Evolutionary conservation across 2,888 invertebrate genomes (phyloP).

Genomic region (Cheilosia scutellata): DNA sequence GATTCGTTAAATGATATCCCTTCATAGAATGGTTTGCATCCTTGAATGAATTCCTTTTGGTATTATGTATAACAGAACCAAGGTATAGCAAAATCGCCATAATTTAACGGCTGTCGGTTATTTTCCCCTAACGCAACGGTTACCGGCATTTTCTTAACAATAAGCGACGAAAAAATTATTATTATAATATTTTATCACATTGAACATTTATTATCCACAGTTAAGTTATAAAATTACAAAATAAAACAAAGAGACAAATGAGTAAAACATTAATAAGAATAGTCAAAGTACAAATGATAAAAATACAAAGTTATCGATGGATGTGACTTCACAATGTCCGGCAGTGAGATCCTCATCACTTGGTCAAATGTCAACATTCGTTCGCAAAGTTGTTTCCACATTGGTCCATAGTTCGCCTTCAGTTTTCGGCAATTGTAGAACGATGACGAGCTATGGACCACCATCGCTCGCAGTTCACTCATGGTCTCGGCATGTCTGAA

Average conservation of each 20-base stretch:
- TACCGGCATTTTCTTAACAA: neutral
- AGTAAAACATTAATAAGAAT: conserved; percentile 77
- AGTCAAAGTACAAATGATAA: conserved; percentile 82
- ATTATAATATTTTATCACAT: too few relatives aligned
- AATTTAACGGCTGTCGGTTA: neutral
- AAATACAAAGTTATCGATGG: conserved; percentile 78
- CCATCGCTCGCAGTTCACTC: conserved; percentile 76
- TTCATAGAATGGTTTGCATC: neutral
- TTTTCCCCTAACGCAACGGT: neutral
- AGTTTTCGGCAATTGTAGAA: conserved; percentile 77
- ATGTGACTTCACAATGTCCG: conserved; percentile 79
- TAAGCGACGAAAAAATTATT: too few relatives aligned
- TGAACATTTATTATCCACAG: neutral
- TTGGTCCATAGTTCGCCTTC: conserved; percentile 76
- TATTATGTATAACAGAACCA: conserved; percentile 1
- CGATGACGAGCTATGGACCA: conserved; percentile 15
- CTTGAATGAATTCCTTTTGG: neutral
- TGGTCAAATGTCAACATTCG: conserved; percentile 80
- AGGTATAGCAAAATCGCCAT: neutral
- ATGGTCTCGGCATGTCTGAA: conserved; percentile 77
- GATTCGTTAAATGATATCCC: neutral
- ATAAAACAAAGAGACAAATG: conserved; percentile 6
- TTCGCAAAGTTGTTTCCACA: conserved; percentile 80
- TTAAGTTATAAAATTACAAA: conserved; percentile 14
- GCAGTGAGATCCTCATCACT: conserved; percentile 79